These are phyloP conservation scores for Steatornis caripensis DNA, from an alignment of 2,113 vertebrate genomes.

Conservation along the genomic window DNA sequence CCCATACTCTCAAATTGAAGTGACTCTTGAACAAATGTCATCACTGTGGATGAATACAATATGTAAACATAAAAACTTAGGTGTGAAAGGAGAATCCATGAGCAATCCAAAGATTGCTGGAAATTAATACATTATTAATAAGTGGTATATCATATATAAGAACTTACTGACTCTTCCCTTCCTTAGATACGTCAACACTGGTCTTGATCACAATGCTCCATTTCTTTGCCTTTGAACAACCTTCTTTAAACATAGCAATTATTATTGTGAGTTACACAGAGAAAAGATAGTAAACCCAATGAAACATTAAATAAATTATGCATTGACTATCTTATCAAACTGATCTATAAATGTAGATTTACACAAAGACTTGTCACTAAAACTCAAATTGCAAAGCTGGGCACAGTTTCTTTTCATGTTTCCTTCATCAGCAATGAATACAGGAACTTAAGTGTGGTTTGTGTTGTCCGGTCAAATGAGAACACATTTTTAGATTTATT, in stretches of 20 bases:
- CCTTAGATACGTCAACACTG: background rate
- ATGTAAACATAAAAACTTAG: background rate
- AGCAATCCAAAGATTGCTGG: background rate
- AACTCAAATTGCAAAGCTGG: background rate
- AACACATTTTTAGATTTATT: background rate
- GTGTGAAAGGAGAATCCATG: background rate
- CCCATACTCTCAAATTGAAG: background rate
- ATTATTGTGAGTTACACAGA: background rate
- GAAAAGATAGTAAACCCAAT: background rate
- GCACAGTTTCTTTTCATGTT: background rate
- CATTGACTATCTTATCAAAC: background rate
- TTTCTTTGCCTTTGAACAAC: background rate
- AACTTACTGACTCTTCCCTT: background rate
- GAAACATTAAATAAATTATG: background rate
- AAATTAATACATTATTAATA: background rate
- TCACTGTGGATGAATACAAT: background rate
- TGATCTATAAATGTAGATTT: background rate
- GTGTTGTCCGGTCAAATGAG: background rate
- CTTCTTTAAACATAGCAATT: background rate
- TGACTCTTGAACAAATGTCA: background rate
- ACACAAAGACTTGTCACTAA: background rate
- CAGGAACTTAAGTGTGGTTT: background rate
- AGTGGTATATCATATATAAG: background rate
- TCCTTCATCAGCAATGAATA: background rate
- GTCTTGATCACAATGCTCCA: accelerated